Conservation (phyloP, 2,888 invertebrate species). For the Ischnus inquisitorius region DNA sequence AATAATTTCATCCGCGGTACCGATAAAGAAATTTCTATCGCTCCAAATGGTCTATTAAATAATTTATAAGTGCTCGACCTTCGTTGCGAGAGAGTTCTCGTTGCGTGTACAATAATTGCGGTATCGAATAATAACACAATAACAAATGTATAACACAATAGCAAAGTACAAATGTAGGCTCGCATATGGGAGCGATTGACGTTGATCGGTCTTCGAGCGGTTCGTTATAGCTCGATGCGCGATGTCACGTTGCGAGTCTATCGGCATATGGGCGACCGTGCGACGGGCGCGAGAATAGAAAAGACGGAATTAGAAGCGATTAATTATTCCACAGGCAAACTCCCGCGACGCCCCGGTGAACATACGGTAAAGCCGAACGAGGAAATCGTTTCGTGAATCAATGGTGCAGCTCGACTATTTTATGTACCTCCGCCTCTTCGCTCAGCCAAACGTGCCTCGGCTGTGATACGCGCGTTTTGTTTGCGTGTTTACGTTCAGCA, state of each 20-base stretch:
- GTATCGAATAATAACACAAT: no score
- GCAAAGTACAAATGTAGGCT: no score
- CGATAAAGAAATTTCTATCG: no score
- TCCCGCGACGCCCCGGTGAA: constrained; percentile 34
- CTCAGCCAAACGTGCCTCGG: constrained; percentile 4
- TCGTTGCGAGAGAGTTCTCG: no score
- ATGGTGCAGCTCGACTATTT: constrained; percentile 15
- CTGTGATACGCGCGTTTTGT: constrained; percentile 22
- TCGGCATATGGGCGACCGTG: constrained; percentile 29
- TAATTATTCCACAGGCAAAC: constrained; percentile 64
- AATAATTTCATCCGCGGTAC: no score
- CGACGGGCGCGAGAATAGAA: constrained; percentile 58
- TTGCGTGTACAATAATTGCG: no score
- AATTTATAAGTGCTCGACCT: no score
- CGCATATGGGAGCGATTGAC: background rate
- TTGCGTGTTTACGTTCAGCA: constrained; percentile 17
- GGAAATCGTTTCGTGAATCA: constrained; percentile 53
- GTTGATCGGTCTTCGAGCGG: background rate
- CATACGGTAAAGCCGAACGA: constrained; percentile 58
- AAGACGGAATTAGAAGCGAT: constrained; percentile 64
- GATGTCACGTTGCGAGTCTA: constrained; percentile 50
- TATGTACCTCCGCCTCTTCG: background rate
- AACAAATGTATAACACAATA: no score
- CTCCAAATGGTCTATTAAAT: no score
- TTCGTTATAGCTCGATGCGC: constrained; percentile 19